Evolutionary conservation across 1,140 invertebrate species (phyloP), one percentile per base, ranked within the genome.

Genomic region (Parapsyche elsis): DNA sequence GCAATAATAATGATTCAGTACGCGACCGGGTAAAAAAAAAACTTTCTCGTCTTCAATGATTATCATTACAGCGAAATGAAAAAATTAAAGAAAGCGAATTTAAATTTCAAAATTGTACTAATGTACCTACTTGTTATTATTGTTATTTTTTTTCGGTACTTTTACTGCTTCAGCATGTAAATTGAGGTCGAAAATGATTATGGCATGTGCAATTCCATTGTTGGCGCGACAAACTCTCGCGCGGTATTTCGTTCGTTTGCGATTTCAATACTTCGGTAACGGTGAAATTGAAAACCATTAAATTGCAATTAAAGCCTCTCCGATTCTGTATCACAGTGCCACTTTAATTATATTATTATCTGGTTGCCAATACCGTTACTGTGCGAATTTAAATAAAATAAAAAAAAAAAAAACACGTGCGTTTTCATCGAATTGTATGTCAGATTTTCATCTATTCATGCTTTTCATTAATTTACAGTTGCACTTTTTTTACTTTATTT

Each of bases 221-320:
- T 61, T 19, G 5, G 57, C 21, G 9, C n/a, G n/a, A n/a, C n/a
- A n/a, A n/a, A n/a, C n/a, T n/a, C n/a, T n/a, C n/a, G n/a, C n/a
- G n/a, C n/a, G n/a, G n/a, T n/a, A n/a, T n/a, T n/a, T n/a, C n/a
- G n/a, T n/a, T 38, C 1, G 30, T 38, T 38, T 7, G 30, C 30
- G 30, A 38, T 38, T 38, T 38, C 30, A 38, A 38, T 38, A 38
- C 21, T 61, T 61, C 21, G 2, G 0, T 61, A 19, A 19, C 16
- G 57, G 57, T 61, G 57, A 61, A 61, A 61, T 61, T 21, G 57
- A 19, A 61, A 61, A 61, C 16, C 57, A 61, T 61, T 61, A 61
- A 61, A 61, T 16, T 61, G 57, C 57, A 61, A 61, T 61, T 61
- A 61, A 21, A 61, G n/a, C 16, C 7, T 2, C 30, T 1, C 1